Percentiles rank a stretch among this genome's conserved stretches.
Conservation (phyloP, 2,113 vertebrate species). For the Donacobius atricapilla region DNA sequence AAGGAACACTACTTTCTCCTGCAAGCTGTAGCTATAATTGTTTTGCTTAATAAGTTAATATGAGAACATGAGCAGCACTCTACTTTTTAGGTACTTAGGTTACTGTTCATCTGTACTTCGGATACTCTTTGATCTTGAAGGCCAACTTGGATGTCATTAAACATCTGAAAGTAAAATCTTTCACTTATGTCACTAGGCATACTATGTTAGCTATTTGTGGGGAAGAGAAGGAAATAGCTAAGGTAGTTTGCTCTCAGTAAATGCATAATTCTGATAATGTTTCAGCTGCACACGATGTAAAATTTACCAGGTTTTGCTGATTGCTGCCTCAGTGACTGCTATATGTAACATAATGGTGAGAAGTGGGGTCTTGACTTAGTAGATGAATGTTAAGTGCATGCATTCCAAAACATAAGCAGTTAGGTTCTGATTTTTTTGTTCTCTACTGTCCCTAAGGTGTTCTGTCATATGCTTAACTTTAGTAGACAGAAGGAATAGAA, state of each 20-base stretch:
- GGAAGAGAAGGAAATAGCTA: background rate
- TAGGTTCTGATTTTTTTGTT: background rate
- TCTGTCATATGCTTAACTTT: background rate
- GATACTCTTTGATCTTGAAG: background rate
- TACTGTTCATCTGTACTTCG: background rate
- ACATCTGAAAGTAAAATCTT: background rate
- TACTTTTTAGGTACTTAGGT: background rate
- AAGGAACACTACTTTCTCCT: background rate
- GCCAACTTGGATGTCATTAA: background rate
- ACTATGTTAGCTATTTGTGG: background rate
- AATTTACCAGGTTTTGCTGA: background rate
- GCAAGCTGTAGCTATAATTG: background rate
- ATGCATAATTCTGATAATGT: background rate
- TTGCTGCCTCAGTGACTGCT: background rate
- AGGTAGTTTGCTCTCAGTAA: background rate
- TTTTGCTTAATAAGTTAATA: background rate
- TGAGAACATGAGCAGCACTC: background rate
- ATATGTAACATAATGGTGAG: rapidly evolving
- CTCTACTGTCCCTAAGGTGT: background rate
- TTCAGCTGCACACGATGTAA: background rate
- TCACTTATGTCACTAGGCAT: background rate
- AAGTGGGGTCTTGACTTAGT: background rate
- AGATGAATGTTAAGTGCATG: background rate
- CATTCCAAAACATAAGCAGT: background rate
- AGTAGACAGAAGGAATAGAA: background rate